Evolutionary conservation across 2,797 vertebrate species (phyloP).

Genomic region (Chloroceryle amazona): DNA sequence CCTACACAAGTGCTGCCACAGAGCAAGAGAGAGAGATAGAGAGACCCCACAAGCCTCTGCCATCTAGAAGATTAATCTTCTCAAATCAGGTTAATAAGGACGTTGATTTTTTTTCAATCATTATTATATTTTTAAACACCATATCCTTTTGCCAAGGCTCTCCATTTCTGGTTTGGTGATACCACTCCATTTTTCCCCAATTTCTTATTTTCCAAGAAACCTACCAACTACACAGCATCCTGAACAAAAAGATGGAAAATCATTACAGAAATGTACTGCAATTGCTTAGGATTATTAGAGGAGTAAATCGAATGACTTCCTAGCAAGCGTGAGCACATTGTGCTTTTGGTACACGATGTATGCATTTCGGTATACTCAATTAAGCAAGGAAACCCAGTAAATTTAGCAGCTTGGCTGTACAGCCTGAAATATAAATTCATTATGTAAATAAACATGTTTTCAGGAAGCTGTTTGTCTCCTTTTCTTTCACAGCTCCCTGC

Average conservation of each 20-base stretch:
- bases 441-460: slow-evolving; percentile 2
- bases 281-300: not conserved
- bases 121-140: not conserved
- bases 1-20: not conserved
- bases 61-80: not conserved
- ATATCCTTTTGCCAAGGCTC: not conserved
- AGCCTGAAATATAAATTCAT: not conserved
- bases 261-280: not conserved
- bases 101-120: not conserved
- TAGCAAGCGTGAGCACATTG: not conserved
- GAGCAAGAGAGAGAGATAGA: not conserved
- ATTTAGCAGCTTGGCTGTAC: not conserved
- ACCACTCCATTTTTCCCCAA: not conserved
- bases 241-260: not conserved
- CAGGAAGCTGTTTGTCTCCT: slow-evolving; percentile 31
- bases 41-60: not conserved
- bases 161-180: not conserved
- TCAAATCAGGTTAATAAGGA: not conserved
- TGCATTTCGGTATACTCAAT: not conserved
- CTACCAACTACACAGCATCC: not conserved
- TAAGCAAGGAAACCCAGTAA: not conserved
- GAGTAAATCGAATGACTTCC: not conserved
- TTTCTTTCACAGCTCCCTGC: not conserved
- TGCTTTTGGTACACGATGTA: not conserved
- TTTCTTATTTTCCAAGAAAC: not conserved